A percentile compares a stretch with the other conserved stretches of the same genome.
Evolutionary conservation across 1,140 invertebrate species (phyloP).

Genomic region (Panonychus citri): DNA sequence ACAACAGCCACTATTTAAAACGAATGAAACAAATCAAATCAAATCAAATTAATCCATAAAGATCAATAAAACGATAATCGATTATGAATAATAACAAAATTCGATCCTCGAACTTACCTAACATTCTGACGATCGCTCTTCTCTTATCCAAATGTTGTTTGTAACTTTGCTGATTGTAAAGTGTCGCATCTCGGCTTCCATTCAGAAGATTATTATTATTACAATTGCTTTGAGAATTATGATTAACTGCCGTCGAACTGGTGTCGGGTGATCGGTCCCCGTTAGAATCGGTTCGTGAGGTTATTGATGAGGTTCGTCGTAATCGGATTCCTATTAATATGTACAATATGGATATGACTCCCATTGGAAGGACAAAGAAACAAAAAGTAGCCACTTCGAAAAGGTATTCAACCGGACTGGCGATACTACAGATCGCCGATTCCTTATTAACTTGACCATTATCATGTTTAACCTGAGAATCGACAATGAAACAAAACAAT

Average conservation of each 20-base stretch:
- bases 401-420: slow-evolving; percentile 33
- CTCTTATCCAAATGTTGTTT: slow-evolving; percentile 10
- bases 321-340: slow-evolving; percentile 20
- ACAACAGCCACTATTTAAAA: slow-evolving; percentile 56
- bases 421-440: slow-evolving; percentile 2
- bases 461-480: no score
- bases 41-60: no score
- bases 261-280: not conserved
- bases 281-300: not conserved
- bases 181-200: not conserved
- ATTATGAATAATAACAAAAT: no score
- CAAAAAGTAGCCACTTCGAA: slow-evolving; percentile 60
- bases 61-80: no score
- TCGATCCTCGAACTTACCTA: slow-evolving; percentile 2
- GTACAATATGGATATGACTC: slow-evolving; percentile 57
- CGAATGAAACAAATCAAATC: not conserved
- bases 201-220: no score
- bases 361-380: slow-evolving; percentile 65
- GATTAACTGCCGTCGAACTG: not conserved
- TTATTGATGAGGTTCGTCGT: slow-evolving; percentile 33
- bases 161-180: not conserved
- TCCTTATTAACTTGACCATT: not conserved
- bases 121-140: slow-evolving; percentile 16
- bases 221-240: no score
- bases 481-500: not conserved